phyloP scores from a whole-genome alignment of 37 sponge, comb jelly and placozoan species.

The Cladorhizidae sp. region DNA sequence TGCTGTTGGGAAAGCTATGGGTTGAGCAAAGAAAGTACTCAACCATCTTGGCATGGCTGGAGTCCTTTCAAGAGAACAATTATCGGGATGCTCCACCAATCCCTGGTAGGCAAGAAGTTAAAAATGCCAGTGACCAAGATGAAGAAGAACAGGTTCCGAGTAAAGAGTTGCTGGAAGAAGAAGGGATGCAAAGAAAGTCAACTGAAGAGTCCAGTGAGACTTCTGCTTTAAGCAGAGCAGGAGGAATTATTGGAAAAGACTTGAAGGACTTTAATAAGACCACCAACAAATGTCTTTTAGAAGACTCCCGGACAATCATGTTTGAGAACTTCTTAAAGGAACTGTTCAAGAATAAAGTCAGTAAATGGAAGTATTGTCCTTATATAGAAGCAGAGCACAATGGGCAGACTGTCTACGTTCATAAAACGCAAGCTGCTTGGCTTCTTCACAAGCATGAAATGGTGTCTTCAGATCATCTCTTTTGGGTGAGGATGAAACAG shows the following conservation, averaged over 20 bases:
- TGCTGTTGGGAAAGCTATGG: neutral
- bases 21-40: slow-evolving; percentile 12
- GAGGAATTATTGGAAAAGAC: neutral
- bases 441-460: slow-evolving; percentile 54
- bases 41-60: slow-evolving; percentile 54
- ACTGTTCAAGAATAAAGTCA: neutral
- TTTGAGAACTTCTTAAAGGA: neutral
- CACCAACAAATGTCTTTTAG: neutral
- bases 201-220: neutral
- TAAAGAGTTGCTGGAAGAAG: slow-evolving; percentile 9
- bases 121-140: slow-evolving; percentile 1
- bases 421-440: slow-evolving; percentile 68
- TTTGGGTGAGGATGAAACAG: slow-evolving; percentile 47
- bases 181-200: neutral
- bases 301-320: neutral
- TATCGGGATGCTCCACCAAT: slow-evolving; percentile 10
- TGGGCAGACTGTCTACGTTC: slow-evolving; percentile 19
- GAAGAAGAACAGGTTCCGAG: slow-evolving; percentile 10
- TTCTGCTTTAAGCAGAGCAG: neutral
- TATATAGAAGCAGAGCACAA: slow-evolving; percentile 23
- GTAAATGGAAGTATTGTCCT: slow-evolving; percentile 19
- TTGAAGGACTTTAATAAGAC: neutral
- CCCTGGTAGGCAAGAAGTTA: neutral
- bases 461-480: slow-evolving; percentile 52
- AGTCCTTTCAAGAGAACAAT: slow-evolving; percentile 8